These are phyloP conservation scores for Melanerpes formicivorus DNA, from an alignment of 2,113 vertebrate genomes.

Conservation along the genomic window DNA sequence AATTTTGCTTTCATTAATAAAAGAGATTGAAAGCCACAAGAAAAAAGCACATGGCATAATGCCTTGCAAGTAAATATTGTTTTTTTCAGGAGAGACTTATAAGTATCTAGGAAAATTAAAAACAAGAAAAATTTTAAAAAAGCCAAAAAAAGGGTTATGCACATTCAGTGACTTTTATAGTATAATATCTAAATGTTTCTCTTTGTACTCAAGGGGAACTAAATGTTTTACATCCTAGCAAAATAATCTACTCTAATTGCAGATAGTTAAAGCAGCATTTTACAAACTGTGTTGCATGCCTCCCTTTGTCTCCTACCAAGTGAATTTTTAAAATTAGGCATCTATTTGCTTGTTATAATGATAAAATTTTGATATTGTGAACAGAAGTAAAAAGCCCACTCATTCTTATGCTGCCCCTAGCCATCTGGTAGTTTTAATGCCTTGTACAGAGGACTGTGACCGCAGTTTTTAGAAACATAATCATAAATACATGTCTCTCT, in stretches of 20 bases:
- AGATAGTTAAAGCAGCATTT: neutral
- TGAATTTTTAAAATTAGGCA: neutral
- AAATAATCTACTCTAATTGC: neutral
- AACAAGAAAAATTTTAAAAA: no score
- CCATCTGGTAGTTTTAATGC: slow-evolving; percentile 21
- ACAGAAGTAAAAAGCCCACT: neutral
- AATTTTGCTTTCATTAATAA: neutral
- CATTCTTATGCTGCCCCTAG: neutral
- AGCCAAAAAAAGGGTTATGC: neutral
- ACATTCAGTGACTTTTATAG: neutral
- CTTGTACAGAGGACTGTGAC: neutral
- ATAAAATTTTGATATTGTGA: neutral
- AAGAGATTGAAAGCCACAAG: neutral
- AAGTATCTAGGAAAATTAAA: neutral
- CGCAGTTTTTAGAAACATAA: slow-evolving; percentile 14
- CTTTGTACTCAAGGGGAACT: neutral
- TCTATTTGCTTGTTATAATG: neutral
- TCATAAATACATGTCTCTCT: neutral
- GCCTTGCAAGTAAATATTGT: neutral
- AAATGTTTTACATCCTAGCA: neutral
- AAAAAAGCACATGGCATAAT: neutral
- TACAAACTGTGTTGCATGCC: neutral
- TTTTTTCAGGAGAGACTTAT: neutral
- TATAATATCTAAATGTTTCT: neutral
- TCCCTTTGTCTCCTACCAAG: neutral